Base-by-base conservation (phyloP, 2,888 invertebrate species). In the Harpalus rubripes region DNA sequence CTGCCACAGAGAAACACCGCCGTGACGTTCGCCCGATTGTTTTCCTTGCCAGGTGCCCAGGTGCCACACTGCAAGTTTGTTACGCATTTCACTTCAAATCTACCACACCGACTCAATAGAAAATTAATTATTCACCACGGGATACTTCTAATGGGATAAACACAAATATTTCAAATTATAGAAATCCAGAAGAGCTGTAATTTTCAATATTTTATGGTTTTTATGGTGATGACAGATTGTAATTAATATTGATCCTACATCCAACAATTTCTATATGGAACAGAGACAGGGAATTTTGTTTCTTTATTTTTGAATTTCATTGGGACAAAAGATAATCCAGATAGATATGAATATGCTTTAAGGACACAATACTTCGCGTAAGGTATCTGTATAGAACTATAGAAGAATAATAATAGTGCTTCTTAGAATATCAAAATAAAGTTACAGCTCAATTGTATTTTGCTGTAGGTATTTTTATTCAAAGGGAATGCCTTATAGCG, bases 1-100 rank as follows among this genome's bases (percentile, higher is more conserved):
- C 44, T 52, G 44, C 44, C 5, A 32, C 32, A 32, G 32, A 52
- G 44, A 12, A 52, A 52, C 44, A 16, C 61, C 56, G 16, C 59
- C 12, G 15, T 32, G 32, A 0, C 5, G 32, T 5, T 32, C 39
- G 61, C 32, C 58, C 56, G 61, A 80, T 80, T 80, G 80, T 80
- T 80, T 80, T 79, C 79, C 16, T 61, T 56, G 58, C 58, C 32
- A 32, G 52, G 78, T 78, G 56, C 5, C 32, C 78, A 78, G 78
- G 78, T 78, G 58, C 72, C 41, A 18, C 41, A 44, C 18, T 41
- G 5, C 15, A 16, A 26, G 18, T 63, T 63, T 68, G 72, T 12
- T 44, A 74, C 72, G 72, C 16, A 44, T 74, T 44, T 74, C 72
- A 74, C 22, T 74, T 16, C 7, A 68, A 39, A 68, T 68, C 15